Conservation (phyloP, 2,113 vertebrate species). For the Cynoglossus semilaevis region DNA sequence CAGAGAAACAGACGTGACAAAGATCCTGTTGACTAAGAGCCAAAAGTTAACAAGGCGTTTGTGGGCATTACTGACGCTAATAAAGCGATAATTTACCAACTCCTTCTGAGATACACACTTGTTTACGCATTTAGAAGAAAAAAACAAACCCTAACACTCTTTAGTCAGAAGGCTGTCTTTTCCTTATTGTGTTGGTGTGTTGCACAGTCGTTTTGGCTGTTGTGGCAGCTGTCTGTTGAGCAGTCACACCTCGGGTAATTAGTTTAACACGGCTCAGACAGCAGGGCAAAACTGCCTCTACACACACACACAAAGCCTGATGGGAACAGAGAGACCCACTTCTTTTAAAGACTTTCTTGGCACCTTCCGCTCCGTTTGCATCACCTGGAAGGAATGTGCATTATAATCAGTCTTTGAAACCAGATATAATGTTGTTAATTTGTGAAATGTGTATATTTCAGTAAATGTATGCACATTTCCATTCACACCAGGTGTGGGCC, state of each 20-base stretch:
- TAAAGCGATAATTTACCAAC: background rate
- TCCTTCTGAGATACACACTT: background rate
- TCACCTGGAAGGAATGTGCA: conserved; percentile 64
- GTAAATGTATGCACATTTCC: conserved; percentile 17
- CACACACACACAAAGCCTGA: conserved; percentile 16
- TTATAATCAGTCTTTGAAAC: conserved; percentile 29
- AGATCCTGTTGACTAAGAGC: background rate
- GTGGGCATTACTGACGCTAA: background rate
- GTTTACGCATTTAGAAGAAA: conserved; percentile 12
- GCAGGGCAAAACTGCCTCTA: conserved; percentile 50
- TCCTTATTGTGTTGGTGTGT: background rate
- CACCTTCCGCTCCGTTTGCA: conserved; percentile 34
- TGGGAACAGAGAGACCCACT: conserved; percentile 52
- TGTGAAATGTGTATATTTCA: conserved; percentile 24
- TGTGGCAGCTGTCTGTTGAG: conserved; percentile 67
- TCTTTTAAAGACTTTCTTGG: conserved; percentile 52
- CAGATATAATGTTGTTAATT: conserved; percentile 29
- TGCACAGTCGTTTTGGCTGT: conserved; percentile 54
- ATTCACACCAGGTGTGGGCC: conserved; percentile 9
- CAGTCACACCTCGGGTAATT: conserved; percentile 77
- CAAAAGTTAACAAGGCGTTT: conserved; percentile 1
- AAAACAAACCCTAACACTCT: background rate
- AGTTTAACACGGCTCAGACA: conserved; percentile 66
- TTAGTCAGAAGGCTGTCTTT: background rate
- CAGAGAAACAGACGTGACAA: conserved; percentile 4